Base-by-base conservation (phyloP, 2,113 vertebrate species). In the Gambusia affinis region DNA sequence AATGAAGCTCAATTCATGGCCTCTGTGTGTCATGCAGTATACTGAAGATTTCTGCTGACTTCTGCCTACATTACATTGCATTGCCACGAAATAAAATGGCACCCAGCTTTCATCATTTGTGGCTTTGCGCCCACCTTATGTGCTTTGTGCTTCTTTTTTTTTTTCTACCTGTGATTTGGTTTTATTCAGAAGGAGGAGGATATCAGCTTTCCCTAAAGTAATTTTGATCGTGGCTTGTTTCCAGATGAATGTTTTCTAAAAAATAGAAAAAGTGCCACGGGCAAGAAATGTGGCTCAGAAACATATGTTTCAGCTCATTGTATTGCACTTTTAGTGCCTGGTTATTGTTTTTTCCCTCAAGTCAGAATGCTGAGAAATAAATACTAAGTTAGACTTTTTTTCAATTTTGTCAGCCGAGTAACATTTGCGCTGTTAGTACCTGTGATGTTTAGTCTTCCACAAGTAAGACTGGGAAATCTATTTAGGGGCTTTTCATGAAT, bases 341-440 rank as follows among this genome's bases (percentile, higher is more conserved):
- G 70, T 73, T 85, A 79, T 81, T 88, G 83, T 62, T 54, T 81
- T 84, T 81, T 84, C 67, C 51, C 77, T 85, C 22, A 70, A 67
- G 67, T 76, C 33, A 86, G 68, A 70, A 84, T 27, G 64, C 76
- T 79, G 81, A 79, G 67, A 74, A 81, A 75, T 61, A 80, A 81
- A 88, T 72, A 72, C 81, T 72, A 35, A 73, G 57, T 74, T 78
- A 35, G 60, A n/a, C 60, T 76, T 84, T 64, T 30, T 54, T 82
- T 85, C 74, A 83, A 73, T 78, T 77, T 68, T 33, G 57, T 11
- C 37, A 74, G 86, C 28, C 72, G 10, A 1, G 76, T 35, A 70
- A 84, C 80, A 64, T 83, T 81, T 70, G 60, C 0, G 4, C 70
- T 65, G 67, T 70, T 65, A 72, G 77, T 64, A 1, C 11, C 42